Evolutionary conservation across 2,113 vertebrate genomes (phyloP), one percentile per base, ranked within the genome.

Genomic region (Callocephalon fimbriatum): DNA sequence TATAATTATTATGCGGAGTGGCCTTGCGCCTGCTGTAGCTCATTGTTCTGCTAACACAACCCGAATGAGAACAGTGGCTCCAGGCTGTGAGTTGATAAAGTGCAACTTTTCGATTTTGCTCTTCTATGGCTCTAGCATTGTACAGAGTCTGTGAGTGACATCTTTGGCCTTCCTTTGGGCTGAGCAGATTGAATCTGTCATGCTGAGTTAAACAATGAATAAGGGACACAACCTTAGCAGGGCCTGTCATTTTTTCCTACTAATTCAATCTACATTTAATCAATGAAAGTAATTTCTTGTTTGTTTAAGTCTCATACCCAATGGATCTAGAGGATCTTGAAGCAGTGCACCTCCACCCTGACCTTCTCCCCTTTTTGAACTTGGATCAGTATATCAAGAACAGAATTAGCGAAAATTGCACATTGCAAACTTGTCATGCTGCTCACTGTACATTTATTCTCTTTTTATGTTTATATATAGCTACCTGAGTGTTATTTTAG

Each of bases 171-270:
- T 98, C 98, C 96, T 98, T 97, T 94, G 92, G 97, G 96, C 98
- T 98, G 97, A 97, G 98, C 98, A 99, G 98, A 99, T 99, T 98
- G 98, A 98, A 99, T 99, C 98, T 98, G 98, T 99, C 99, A 98
- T 40, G 95, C 98, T 86, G 98, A 97, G 97, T 98, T 99, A 99
- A 98, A 98, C 98, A 98, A 98, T 98, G 98, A 98, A 93, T 96
- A 95, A 91, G 92, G 97, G 98, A 98, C 97, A 98, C 96, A 98
- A 98, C 98, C 98, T 98, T 98, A 97, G 98, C 93, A 93, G 94
- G 84, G 97, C 94, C 97, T 98, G 98, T 98, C 98, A 98, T 98
- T 98, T 98, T 98, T 98, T 84, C 94, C 93, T 96, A 95, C 98
- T 99, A 98, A 98, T 99, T 99, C 98, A 99, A 99, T 99, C 98